Conservation (phyloP, 1,140 invertebrate species). For the Neodiprion virginianus region DNA sequence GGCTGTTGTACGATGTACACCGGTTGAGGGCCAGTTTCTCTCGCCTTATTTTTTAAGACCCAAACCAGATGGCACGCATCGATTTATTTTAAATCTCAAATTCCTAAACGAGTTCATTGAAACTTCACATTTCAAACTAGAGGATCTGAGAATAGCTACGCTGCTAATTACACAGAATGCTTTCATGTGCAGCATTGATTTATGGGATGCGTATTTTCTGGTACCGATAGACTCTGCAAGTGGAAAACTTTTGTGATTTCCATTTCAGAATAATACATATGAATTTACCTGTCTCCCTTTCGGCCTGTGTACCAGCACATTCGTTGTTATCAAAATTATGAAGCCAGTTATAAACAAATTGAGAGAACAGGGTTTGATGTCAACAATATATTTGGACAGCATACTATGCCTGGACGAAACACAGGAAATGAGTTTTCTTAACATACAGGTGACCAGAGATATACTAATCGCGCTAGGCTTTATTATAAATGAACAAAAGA, state of each 20-base stretch:
- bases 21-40: background rate
- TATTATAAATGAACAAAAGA: conserved; percentile 26
- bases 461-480: conserved; percentile 27
- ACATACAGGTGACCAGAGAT: conserved; percentile 15
- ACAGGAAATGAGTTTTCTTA: background rate
- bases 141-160: conserved; percentile 28
- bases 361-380: conserved; percentile 22
- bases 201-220: too few species aligned
- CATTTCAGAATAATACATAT: conserved; percentile 4
- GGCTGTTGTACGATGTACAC: conserved; percentile 10
- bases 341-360: conserved; percentile 27
- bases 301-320: conserved; percentile 26
- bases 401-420: conserved; percentile 22
- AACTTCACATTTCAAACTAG: conserved; percentile 29
- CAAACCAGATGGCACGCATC: conserved; percentile 24
- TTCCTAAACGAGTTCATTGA: conserved; percentile 11
- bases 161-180: conserved; percentile 21
- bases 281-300: conserved; percentile 25
- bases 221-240: background rate
- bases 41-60: background rate
- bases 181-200: background rate
- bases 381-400: conserved; percentile 28
- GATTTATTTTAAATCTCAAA: background rate
- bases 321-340: conserved; percentile 32
- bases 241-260: conserved; percentile 16